phyloP scores from a whole-genome alignment of 2,797 vertebrate species.

The Toxotes lorentzi region DNA sequence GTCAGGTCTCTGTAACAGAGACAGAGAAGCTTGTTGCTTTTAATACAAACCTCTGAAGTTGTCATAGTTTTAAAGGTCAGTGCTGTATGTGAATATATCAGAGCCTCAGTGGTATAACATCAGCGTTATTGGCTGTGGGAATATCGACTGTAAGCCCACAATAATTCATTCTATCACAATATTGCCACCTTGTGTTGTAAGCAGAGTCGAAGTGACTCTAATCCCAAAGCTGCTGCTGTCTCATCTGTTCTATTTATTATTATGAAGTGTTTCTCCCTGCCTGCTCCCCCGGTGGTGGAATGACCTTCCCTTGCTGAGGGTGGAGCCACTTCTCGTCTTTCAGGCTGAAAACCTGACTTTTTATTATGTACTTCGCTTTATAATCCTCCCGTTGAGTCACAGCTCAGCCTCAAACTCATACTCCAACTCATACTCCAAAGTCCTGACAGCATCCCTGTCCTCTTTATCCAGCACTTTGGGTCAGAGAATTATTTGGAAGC shows the following conservation, averaged over 20 bases:
- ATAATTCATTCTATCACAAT: slow-evolving; percentile 19
- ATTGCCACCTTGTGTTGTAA: slow-evolving; percentile 23
- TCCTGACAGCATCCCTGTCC: not conserved
- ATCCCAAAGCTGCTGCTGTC: slow-evolving; percentile 49
- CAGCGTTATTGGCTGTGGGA: slow-evolving; percentile 31
- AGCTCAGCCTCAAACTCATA: not conserved
- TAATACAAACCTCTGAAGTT: slow-evolving; percentile 7
- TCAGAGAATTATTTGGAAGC: not conserved
- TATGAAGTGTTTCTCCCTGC: slow-evolving; percentile 40
- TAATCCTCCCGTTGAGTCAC: not conserved
- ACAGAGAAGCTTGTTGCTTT: slow-evolving; percentile 3
- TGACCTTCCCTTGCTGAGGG: slow-evolving; percentile 39
- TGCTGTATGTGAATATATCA: slow-evolving; percentile 11
- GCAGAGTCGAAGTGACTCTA: slow-evolving; percentile 26
- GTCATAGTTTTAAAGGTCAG: slow-evolving; percentile 44
- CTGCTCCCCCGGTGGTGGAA: slow-evolving; percentile 8
- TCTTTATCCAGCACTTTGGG: not conserved
- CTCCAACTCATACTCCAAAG: not conserved
- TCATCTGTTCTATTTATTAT: slow-evolving; percentile 31
- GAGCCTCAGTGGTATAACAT: not conserved
- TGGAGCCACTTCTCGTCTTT: slow-evolving; percentile 23
- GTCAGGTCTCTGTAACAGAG: not conserved
- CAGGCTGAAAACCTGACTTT: slow-evolving; percentile 19
- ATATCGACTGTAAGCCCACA: slow-evolving; percentile 21
- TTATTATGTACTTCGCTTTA: slow-evolving; percentile 25